phyloP scores from a whole-genome alignment of 2,888 invertebrate genomes.

The Cepaea hortensis region DNA sequence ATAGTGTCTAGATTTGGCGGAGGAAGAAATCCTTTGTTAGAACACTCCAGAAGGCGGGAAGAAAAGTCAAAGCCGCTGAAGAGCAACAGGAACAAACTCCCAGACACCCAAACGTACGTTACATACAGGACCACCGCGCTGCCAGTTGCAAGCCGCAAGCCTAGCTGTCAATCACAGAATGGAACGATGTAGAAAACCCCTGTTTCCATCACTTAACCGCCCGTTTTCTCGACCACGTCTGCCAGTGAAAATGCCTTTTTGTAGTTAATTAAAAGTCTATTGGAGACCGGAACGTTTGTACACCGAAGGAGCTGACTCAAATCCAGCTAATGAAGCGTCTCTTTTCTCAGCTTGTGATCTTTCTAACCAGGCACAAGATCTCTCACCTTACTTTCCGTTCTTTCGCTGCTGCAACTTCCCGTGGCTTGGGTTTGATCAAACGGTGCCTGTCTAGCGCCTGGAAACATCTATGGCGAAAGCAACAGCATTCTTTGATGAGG shows the following conservation, averaged over 20 bases:
- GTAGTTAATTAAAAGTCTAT: constrained; percentile 35
- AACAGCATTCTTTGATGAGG: neutral
- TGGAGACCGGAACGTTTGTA: neutral
- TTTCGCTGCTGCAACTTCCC: neutral
- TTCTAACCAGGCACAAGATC: neutral
- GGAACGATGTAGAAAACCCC: neutral
- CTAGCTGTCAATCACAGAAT: constrained; percentile 27
- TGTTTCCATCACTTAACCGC: constrained; percentile 33
- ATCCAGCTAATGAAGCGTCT: constrained; percentile 37
- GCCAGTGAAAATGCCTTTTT: constrained; percentile 10
- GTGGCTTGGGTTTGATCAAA: neutral
- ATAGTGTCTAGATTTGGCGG: too few species aligned
- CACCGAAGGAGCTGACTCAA: neutral
- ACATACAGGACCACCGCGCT: neutral
- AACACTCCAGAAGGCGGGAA: too few species aligned
- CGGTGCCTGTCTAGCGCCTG: neutral
- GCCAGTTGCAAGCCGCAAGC: constrained; percentile 9
- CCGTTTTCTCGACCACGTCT: constrained; percentile 7
- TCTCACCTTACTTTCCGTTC: neutral
- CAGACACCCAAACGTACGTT: neutral
- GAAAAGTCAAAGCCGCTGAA: too few species aligned
- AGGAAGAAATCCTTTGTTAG: too few species aligned
- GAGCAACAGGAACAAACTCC: too few species aligned
- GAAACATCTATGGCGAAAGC: neutral
- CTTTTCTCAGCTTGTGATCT: constrained; percentile 34